Conservation (phyloP, 2,888 invertebrate species). For the Deilephila porcellus region DNA sequence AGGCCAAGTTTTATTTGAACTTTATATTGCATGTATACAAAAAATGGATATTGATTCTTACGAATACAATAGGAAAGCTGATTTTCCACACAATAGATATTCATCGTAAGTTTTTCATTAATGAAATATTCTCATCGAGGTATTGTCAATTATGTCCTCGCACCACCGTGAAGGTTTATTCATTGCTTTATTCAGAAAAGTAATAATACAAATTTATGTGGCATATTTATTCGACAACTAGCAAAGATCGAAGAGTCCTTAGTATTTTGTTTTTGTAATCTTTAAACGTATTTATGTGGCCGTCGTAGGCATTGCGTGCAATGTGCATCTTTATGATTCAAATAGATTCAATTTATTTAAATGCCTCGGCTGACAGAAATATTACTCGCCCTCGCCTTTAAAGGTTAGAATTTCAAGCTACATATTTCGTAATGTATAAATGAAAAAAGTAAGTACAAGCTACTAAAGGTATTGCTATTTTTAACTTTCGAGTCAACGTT, state of each 20-base stretch:
- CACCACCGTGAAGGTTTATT: neutral
- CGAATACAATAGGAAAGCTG: neutral
- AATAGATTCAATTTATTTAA: neutral
- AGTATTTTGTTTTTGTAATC: neutral
- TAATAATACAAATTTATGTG: neutral
- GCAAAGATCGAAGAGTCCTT: neutral
- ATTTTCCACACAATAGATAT: neutral
- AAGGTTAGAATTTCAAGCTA: conserved; percentile 1
- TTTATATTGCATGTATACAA: neutral
- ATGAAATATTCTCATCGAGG: neutral
- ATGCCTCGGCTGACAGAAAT: neutral
- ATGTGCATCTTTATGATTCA: neutral
- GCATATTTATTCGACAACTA: neutral
- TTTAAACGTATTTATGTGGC: neutral
- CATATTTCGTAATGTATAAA: neutral
- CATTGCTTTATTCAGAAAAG: neutral
- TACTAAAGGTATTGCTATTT: neutral
- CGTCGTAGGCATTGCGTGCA: neutral
- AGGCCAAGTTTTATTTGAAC: neutral
- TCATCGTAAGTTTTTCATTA: neutral
- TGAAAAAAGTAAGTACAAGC: neutral
- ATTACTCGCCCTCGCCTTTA: conserved; percentile 11
- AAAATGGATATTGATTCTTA: neutral
- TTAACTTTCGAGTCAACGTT: no score
- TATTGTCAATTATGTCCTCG: neutral